Conservation (phyloP, 2,797 vertebrate genomes). For the Hoplostethus atlanticus region DNA sequence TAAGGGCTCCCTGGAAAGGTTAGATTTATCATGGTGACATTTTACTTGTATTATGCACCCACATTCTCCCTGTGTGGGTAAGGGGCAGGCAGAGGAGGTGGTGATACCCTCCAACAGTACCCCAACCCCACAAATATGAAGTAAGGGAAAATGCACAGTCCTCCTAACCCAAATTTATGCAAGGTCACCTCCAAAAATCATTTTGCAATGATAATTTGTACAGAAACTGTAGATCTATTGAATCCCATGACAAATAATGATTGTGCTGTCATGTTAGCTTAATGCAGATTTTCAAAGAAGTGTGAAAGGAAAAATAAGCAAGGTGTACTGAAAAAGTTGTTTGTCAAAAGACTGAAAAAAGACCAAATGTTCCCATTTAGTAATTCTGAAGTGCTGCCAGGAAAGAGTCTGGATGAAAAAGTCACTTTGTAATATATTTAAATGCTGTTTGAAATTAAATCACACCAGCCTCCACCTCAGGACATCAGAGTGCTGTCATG, state of each 20-base stretch:
- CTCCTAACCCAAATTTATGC: slow-evolving; percentile 6
- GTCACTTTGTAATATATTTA: slow-evolving; percentile 71
- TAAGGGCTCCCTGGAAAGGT: slow-evolving; percentile 79
- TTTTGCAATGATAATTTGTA: neutral
- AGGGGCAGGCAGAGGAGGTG: slow-evolving; percentile 26
- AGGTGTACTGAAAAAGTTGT: slow-evolving; percentile 32
- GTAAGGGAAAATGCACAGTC: slow-evolving; percentile 2
- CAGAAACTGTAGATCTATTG: neutral
- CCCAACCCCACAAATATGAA: slow-evolving; percentile 16
- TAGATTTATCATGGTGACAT: slow-evolving; percentile 87
- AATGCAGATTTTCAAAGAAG: slow-evolving; percentile 28
- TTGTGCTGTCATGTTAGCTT: slow-evolving; percentile 38
- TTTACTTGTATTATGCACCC: slow-evolving; percentile 77
- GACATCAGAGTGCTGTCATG: slow-evolving; percentile 70
- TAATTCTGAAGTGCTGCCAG: slow-evolving; percentile 68
- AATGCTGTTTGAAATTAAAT: slow-evolving; percentile 75
- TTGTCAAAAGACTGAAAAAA: slow-evolving; percentile 57
- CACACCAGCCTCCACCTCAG: slow-evolving; percentile 60
- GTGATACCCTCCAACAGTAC: slow-evolving; percentile 37
- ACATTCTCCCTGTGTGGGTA: slow-evolving; percentile 61
- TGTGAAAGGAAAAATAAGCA: slow-evolving; percentile 23
- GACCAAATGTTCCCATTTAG: slow-evolving; percentile 65
- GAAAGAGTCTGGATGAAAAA: slow-evolving; percentile 62
- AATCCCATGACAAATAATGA: slow-evolving; percentile 12
- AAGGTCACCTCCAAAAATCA: slow-evolving; percentile 36